Base-by-base conservation (phyloP, 2,797 vertebrate genomes). In the Girardinus metallicus region DNA sequence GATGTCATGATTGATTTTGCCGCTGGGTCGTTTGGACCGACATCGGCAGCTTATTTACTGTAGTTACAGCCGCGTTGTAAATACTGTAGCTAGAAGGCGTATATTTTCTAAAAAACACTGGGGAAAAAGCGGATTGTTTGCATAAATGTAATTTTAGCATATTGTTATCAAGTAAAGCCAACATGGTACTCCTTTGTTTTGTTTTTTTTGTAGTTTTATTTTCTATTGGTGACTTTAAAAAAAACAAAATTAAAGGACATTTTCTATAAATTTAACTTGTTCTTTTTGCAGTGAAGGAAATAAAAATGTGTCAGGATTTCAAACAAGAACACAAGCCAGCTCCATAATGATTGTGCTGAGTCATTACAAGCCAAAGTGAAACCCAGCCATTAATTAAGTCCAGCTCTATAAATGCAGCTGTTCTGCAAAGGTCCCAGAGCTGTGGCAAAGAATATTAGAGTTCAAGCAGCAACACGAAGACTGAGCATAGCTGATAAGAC, bases 211-310 rank as follows among this genome's bases (percentile, higher is more conserved):
- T 81, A 81, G 82, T 93, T 95, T 93, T 93, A 94, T 97, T 97
- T 97, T 97, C 95, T 97, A 97, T 96, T 96, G 94, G 96, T 86
- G 29, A 95, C 15, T 93, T 96, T 93, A 95, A 55, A 26, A 53
- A 53, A 53, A 9, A 97, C 97, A 97, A 97, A 94, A 96, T 94
- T 96, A 96, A 96, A 96, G 94, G 87, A 93, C 15, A 91, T 90
- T 89, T 95, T 95, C 91, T 93, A 29, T 31, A 4, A 93, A 80
- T 79, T 84, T 3, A 5, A 0, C 85, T 31, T 62, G 0, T 64
- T 57, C 80, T 83, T 74, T 49, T 72, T 75, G 4, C 36, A 49
- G 60, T 9, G 18, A 29, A 57, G 26, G 10, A 47, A 49, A 23
- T 18, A 31, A 68, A 41, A 57, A 29, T 4, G 26, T 2, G 9